Evolutionary conservation across 2,888 invertebrate species (phyloP).

Genomic region (Cantharis nigra): DNA sequence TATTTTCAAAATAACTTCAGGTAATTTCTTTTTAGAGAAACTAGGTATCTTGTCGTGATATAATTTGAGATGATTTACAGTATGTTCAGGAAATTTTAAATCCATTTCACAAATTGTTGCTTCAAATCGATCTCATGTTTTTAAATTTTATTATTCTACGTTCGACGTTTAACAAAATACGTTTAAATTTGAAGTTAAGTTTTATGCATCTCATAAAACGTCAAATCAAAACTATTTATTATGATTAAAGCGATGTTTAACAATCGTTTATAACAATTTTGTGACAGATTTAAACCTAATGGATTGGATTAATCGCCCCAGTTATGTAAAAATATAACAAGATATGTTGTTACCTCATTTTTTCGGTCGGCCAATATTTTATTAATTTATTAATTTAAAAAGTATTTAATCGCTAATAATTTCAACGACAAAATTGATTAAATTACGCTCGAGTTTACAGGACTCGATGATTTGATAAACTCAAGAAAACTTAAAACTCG

Average conservation of each 20-base stretch:
- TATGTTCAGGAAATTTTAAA: neutral
- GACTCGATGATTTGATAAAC: neutral
- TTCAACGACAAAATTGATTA: neutral
- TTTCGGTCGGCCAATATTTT: neutral
- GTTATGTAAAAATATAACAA: neutral
- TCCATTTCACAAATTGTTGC: neutral
- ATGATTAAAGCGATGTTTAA: neutral
- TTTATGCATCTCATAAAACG: neutral
- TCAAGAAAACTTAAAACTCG: neutral
- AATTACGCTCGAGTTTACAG: neutral
- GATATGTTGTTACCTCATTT: neutral
- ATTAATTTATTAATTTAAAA: neutral
- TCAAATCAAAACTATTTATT: neutral
- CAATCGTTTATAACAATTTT: neutral
- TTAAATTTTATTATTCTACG: neutral
- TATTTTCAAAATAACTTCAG: neutral
- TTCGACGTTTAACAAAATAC: neutral
- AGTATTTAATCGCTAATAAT: neutral
- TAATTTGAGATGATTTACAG: neutral
- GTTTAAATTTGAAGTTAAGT: neutral
- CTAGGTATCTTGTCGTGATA: too few species aligned
- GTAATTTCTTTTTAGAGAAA: neutral
- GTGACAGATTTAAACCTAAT: neutral
- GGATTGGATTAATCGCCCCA: neutral
- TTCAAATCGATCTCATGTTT: neutral